These are phyloP conservation scores for Enteromius anoplus DNA, from an alignment of 2,797 vertebrate genomes.

Conservation along the genomic window DNA sequence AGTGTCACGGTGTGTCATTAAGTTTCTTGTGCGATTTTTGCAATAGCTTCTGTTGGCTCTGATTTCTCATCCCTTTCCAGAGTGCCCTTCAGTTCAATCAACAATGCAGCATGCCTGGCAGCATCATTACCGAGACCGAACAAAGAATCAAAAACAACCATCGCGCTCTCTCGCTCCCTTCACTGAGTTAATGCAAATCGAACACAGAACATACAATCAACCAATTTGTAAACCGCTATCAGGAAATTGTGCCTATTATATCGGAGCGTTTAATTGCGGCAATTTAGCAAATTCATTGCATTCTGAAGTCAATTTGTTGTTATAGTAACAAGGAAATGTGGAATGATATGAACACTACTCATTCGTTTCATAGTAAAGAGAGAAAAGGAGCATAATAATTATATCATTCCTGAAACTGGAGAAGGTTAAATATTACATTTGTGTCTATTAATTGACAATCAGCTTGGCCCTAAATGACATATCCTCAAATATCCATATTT, in stretches of 20 bases:
- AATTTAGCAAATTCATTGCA: conserved; percentile 66
- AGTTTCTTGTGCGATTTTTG: conserved; percentile 42
- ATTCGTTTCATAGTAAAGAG: conserved; percentile 43
- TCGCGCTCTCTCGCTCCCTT: conserved; percentile 26
- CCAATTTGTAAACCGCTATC: conserved; percentile 58
- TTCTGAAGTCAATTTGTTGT: conserved; percentile 64
- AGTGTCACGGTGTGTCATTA: conserved; percentile 47
- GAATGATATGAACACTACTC: conserved; percentile 56
- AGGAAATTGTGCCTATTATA: conserved; percentile 61
- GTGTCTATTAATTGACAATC: conserved; percentile 32
- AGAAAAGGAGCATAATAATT: conserved; percentile 1
- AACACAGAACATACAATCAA: conserved; percentile 53
- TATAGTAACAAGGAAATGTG: conserved; percentile 62
- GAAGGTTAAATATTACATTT: conserved; percentile 32
- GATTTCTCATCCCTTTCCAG: conserved; percentile 44
- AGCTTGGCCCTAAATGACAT: conserved; percentile 16
- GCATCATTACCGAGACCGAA: conserved; percentile 51
- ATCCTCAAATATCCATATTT: conserved; percentile 19
- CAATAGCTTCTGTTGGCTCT: conserved; percentile 42
- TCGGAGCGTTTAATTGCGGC: conserved; percentile 61
- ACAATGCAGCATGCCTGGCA: conserved; percentile 15
- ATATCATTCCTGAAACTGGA: conserved; percentile 12
- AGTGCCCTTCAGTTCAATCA: conserved; percentile 44
- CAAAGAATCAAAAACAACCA: conserved; percentile 53
- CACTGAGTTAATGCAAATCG: conserved; percentile 42